A percentile compares a stretch with the other conserved stretches of the same genome.
phyloP scores from a whole-genome alignment of 53 echinoderm and acorn worm genomes.

The Pentamera pediparva region DNA sequence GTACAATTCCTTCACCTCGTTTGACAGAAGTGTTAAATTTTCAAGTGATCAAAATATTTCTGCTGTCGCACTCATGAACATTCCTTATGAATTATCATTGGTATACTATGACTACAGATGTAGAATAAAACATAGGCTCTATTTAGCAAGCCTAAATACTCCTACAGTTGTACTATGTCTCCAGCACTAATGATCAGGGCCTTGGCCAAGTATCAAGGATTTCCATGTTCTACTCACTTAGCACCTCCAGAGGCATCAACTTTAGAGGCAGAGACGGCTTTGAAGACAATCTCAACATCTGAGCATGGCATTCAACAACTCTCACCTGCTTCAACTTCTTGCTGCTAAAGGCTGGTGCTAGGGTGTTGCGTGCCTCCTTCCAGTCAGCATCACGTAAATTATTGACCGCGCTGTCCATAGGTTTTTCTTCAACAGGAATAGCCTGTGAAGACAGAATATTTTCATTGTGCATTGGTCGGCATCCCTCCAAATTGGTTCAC shows the following conservation, averaged over 20 bases:
- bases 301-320: background rate
- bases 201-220: background rate
- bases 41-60: too few relatives aligned
- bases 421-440: slow-evolving; percentile 30
- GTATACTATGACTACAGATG: too few relatives aligned
- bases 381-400: slow-evolving; percentile 38
- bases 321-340: slow-evolving; percentile 67
- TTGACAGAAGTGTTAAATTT: too few relatives aligned
- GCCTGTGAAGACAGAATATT: background rate
- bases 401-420: slow-evolving; percentile 22
- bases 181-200: too few relatives aligned
- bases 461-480: background rate
- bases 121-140: too few relatives aligned
- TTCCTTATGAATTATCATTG: too few relatives aligned
- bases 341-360: slow-evolving; percentile 67
- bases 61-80: too few relatives aligned
- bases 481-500: background rate
- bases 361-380: slow-evolving; percentile 57
- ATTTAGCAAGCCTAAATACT: too few relatives aligned
- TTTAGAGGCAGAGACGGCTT: too few relatives aligned
- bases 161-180: too few relatives aligned
- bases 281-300: background rate
- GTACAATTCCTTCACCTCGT: too few relatives aligned
- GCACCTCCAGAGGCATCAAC: too few relatives aligned
- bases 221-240: background rate